Evolutionary conservation across 2,888 invertebrate species (phyloP).

Genomic region (Eupithecia inturbata): DNA sequence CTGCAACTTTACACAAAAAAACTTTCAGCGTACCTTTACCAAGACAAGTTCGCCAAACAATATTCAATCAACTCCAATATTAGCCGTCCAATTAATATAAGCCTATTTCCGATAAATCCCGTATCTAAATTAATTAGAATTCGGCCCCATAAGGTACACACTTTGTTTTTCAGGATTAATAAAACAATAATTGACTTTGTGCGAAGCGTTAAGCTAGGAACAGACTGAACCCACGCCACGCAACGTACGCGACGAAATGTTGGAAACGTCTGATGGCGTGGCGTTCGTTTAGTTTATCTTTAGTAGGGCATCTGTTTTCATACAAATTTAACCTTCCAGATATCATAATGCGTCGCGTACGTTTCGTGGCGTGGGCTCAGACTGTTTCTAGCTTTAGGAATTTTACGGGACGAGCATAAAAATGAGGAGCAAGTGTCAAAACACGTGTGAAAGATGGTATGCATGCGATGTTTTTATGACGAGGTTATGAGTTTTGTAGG

Average conservation of each 20-base stretch:
- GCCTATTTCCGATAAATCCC: slow-evolving; percentile 28
- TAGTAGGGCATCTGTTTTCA: neutral
- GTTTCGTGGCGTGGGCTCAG: neutral
- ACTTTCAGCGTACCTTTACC: neutral
- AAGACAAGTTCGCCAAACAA: slow-evolving; percentile 16
- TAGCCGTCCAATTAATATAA: slow-evolving; percentile 29
- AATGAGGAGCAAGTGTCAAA: slow-evolving; percentile 64
- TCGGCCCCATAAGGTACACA: slow-evolving; percentile 38
- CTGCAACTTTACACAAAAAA: neutral
- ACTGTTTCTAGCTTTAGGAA: slow-evolving; percentile 31
- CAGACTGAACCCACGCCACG: neutral
- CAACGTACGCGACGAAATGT: neutral
- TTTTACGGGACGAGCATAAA: slow-evolving; percentile 70
- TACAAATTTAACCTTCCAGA: too few species aligned
- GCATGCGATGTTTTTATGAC: slow-evolving; percentile 42
- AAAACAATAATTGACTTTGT: slow-evolving; percentile 81
- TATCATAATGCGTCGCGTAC: neutral
- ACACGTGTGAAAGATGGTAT: slow-evolving; percentile 60
- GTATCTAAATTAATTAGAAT: slow-evolving; percentile 30
- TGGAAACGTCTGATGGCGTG: neutral
- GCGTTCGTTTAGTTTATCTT: neutral
- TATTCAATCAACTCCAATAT: slow-evolving; percentile 23
- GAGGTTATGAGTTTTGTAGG: slow-evolving; percentile 14
- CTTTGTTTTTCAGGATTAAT: slow-evolving; percentile 62
- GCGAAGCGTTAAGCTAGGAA: slow-evolving; percentile 58